Base-by-base conservation (phyloP, 2,888 invertebrate species). In the Leptopilina syphax region DNA sequence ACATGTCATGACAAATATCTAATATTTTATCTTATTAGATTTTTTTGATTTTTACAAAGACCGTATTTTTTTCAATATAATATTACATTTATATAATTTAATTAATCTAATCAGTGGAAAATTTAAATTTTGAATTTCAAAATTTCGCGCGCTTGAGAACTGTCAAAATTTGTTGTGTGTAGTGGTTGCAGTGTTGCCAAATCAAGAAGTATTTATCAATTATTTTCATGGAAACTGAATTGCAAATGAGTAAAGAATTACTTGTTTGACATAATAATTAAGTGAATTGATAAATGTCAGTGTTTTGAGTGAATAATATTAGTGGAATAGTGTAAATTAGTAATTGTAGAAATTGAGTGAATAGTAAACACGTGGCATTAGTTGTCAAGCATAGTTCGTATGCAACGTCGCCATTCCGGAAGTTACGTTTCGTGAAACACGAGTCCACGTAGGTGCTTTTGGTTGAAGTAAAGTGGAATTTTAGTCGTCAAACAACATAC, bases 361-460 rank as follows among this genome's bases (percentile, higher is more conserved):
- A 63, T 63, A 63, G 6, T 63, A 24, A 63, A 63, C 63, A 63
- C 13, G 44, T 44, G 67, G 67, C 44, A 67, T 34, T n/a, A 2
- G 13, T 7, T 67, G 67, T 67, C 44, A 44, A 24, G 67, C 34
- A 9, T 18, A 2, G 24, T 57, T 73, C 34, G 24, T 54, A 12
- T 73, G 70, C 70, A 73, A 73, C 70, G 70, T 73, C 54, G 70
- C 70, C 34, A 13, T 57, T 73, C 70, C 70, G 70, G 57, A 73
- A 73, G 70, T 73, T 73, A 41, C 70, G 70, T 57, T 27, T 13
- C 70, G 2, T 50, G 50, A 7, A 13, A 70, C 54, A 54, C 70
- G 54, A 0, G 47, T n/a, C 7, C 70, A 44, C 57, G 77, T 73
- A 65, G 76, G 12, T 50, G 34, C 57, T 65, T 54, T 34, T 34